Conservation (phyloP, 2,797 vertebrate species). For the Pangasius sanitwongsei region DNA sequence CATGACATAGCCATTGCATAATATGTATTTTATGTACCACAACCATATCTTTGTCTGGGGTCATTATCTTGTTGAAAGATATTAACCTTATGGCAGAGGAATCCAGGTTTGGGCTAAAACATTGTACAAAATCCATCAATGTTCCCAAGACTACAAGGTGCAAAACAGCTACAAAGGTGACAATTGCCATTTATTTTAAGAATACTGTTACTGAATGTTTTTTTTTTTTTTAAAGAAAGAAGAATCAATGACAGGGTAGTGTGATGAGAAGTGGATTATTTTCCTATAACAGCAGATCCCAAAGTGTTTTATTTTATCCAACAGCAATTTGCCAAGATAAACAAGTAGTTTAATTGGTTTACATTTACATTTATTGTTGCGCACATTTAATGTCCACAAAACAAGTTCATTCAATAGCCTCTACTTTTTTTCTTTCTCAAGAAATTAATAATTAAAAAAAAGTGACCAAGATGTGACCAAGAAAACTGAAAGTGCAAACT, state of each 20-base stretch:
- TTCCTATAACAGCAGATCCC: background rate
- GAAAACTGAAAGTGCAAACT: background rate
- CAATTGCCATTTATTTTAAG: background rate
- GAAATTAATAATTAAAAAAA: background rate
- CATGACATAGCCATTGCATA: background rate
- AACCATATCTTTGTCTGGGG: background rate
- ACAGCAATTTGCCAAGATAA: background rate
- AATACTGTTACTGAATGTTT: background rate
- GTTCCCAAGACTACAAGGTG: background rate
- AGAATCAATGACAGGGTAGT: background rate
- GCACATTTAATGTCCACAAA: background rate
- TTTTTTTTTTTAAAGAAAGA: background rate
- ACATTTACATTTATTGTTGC: background rate
- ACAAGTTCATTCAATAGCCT: background rate
- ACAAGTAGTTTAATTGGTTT: background rate
- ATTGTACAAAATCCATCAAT: background rate
- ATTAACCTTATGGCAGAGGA: too few species aligned
- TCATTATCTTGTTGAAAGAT: background rate
- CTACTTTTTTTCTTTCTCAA: background rate
- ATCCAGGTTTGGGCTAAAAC: background rate
- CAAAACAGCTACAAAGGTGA: background rate
- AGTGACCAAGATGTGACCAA: too few species aligned
- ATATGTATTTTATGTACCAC: background rate
- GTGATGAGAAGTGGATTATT: background rate
- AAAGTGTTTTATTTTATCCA: background rate